Base-by-base conservation (phyloP, 1,140 invertebrate species). In the Monomorium pharaonis region DNA sequence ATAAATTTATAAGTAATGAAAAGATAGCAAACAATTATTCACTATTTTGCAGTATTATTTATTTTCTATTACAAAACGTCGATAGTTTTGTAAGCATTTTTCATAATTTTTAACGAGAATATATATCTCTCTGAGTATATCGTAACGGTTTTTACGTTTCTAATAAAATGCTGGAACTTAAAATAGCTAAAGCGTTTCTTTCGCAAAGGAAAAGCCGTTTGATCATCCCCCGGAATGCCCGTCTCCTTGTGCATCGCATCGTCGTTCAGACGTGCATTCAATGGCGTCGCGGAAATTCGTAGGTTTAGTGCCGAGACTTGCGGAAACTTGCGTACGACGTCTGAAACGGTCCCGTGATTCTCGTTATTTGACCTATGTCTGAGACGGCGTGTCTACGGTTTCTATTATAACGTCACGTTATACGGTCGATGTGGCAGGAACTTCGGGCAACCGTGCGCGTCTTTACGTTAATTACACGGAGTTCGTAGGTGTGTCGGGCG, bases 381-480 rank as follows among this genome's bases (percentile, higher is more conserved):
- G 49, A 81, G 78, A 81, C 51, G 78, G 65, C 78, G 78, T 72
- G 78, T 81, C 78, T 81, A 81, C 78, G 78, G 65, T 81, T 81
- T 81, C 78, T 81, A 60, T 78, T 83, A 81, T 86, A 65, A 67
- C 49, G 76, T 86, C 67, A 49, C 77, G 56, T 86, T 74, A 86
- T 63, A 84, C 47, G 77, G 78, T 86, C 69, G 77, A 63, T 51
- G 33, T 51, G 58, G 47, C 60, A 72, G 67, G 21, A 86, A 84
- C 70, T 84, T 62, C 12, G 51, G 60, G 60, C 60, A 86, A 54
- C 62, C 62, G 21, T 74, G 69, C 49, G 33, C 85, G 69, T 84
- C 85, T 67, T 86, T 86, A 62, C 78, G 49, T 86, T 86, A 86
- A 86, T 86, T 86, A 86, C 77, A 60, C 33, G 33, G 30, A 58